Evolutionary conservation across 2,888 invertebrate genomes (phyloP), one percentile per base, ranked within the genome.

Genomic region (Monopis laevigella): DNA sequence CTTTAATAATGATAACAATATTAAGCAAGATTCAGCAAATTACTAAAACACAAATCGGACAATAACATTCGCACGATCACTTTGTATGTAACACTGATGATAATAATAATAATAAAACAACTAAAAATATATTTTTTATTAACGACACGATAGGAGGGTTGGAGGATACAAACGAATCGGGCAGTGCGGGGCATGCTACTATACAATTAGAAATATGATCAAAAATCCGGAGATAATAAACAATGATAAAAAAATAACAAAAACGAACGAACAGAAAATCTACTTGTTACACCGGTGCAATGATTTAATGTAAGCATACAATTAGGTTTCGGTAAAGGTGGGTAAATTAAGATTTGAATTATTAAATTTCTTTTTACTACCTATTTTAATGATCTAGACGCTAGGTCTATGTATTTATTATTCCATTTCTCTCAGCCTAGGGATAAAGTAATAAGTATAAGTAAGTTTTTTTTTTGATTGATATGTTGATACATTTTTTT

Each of bases 111-210:
- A 70, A 62, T 61, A 63, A 69, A 67, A 62, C 68, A 66, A 61
- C 70, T 65, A 56, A 36, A n/a, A n/a, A n/a, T n/a, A n/a, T n/a
- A n/a, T n/a, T n/a, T n/a, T n/a, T n/a, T n/a, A n/a, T n/a, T n/a
- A n/a, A 41, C 39, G 10, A 57, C 53, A 60, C 64, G 60, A 73
- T 71, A 73, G 72, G 80, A 55, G 52, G 82, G 82, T 83, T 83
- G 83, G 83, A 83, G 83, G 82, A 80, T 68, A 78, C 82, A 82
- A 81, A 70, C 38, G 71, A 68, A 66, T 75, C 74, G 51, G 51
- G 50, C 47, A 43, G 40, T 42, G 46, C 48, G 65, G 70, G 74
- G 72, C 81, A 82, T 82, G 82, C 82, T 71, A 68, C 69, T 68
- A 46, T 18, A 42, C 18, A 11, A 6, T 11, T 5, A n/a, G 7